phyloP scores from a whole-genome alignment of 1,140 invertebrate species.

The Drosophila sproati region DNA sequence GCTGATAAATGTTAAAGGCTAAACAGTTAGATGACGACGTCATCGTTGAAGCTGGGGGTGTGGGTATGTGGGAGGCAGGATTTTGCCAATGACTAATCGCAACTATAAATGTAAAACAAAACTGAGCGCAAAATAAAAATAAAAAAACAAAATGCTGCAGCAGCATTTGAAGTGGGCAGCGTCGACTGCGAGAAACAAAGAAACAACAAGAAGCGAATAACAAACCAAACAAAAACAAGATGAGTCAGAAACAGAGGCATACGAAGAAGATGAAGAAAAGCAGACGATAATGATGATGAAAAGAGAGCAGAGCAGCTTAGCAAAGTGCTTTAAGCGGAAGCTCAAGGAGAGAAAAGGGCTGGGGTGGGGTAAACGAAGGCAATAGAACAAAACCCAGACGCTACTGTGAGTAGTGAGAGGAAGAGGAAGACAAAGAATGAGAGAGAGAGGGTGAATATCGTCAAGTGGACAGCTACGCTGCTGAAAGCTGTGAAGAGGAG shows the following conservation, averaged over 20 bases:
- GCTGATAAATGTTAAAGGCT: not conserved
- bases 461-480: constrained; percentile 31
- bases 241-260: constrained; percentile 25
- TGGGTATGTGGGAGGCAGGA: constrained; percentile 67
- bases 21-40: constrained; percentile 15
- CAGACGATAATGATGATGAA: constrained; percentile 4
- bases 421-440: not conserved
- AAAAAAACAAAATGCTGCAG: constrained; percentile 18
- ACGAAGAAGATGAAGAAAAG: constrained; percentile 2
- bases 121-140: not conserved
- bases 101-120: constrained; percentile 31
- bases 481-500: constrained; percentile 27
- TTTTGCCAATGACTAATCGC: constrained; percentile 70
- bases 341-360: not conserved
- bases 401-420: constrained; percentile 11
- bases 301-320: constrained; percentile 26
- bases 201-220: constrained; percentile 15
- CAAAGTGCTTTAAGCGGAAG: constrained; percentile 31
- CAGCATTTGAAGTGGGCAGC: constrained; percentile 34
- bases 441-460: not conserved
- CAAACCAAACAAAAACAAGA: constrained; percentile 16
- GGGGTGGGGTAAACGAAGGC: not conserved
- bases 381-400: constrained; percentile 11
- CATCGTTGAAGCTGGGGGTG: constrained; percentile 31
- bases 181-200: constrained; percentile 15